Evolutionary conservation across 2,888 invertebrate species (phyloP).

Genomic region (Meiosimyza platycephala): DNA sequence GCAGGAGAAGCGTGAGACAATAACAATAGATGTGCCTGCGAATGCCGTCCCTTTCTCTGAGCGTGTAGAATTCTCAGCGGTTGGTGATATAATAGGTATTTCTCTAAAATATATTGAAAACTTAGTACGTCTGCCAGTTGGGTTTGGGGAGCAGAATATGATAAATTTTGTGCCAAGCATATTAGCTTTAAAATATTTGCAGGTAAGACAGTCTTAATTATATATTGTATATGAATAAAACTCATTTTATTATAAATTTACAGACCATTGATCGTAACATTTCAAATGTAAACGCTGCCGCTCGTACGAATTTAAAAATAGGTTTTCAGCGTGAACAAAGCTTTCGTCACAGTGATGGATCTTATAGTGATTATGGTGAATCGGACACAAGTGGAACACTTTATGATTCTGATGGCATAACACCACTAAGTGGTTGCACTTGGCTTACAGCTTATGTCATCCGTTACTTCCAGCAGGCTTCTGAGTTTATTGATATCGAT

Average conservation of each 20-base stretch:
- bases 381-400: too few relatives aligned
- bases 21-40: conserved; percentile 67
- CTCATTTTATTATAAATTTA: conserved; percentile 1
- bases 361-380: conserved; percentile 75
- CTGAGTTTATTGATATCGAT: too few relatives aligned
- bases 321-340: conserved; percentile 82
- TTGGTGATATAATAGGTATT: conserved; percentile 70
- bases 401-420: too few relatives aligned
- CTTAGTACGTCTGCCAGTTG: conserved; percentile 72
- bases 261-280: conserved; percentile 75
- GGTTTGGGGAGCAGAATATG: conserved; percentile 80
- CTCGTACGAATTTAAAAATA: conserved; percentile 63
- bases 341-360: conserved; percentile 77
- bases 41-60: conserved; percentile 71
- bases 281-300: conserved; percentile 71
- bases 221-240: too few relatives aligned
- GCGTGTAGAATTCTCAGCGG: conserved; percentile 69
- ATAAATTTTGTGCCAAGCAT: conserved; percentile 75
- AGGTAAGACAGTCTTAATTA: conserved; percentile 49
- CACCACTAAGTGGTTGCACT: too few relatives aligned
- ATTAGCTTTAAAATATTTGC: conserved; percentile 73
- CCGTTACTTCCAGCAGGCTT: too few relatives aligned
- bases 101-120: conserved; percentile 60
- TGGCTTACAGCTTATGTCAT: too few relatives aligned
- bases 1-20: conserved; percentile 13